A percentile compares a stretch with the other conserved stretches of the same genome.
Evolutionary conservation across 2,113 vertebrate species (phyloP).

Genomic region (Bubo scandiacus): DNA sequence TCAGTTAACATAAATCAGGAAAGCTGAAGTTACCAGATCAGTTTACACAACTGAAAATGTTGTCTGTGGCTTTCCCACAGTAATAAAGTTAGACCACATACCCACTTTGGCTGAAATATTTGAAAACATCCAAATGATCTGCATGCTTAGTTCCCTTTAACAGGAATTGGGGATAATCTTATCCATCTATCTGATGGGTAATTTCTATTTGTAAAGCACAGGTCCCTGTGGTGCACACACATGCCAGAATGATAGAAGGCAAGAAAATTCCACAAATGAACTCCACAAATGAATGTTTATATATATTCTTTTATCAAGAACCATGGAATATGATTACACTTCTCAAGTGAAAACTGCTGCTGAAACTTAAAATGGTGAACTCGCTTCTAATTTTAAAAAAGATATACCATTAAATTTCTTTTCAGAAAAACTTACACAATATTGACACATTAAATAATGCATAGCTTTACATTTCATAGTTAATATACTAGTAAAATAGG

Average conservation of each 20-base stretch:
- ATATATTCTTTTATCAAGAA: background rate
- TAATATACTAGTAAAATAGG: background rate
- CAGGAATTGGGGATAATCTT: slow-evolving; percentile 7
- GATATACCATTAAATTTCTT: background rate
- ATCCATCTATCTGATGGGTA: background rate
- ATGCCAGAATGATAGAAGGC: background rate
- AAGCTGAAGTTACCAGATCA: slow-evolving; percentile 42
- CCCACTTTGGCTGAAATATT: slow-evolving; percentile 41
- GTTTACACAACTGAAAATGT: slow-evolving; percentile 49
- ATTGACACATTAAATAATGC: background rate
- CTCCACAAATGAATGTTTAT: background rate
- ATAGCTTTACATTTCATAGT: background rate
- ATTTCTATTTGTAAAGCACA: background rate
- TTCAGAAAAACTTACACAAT: background rate
- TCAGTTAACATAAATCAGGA: slow-evolving; percentile 50
- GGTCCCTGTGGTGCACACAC: background rate
- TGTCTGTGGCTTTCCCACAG: slow-evolving; percentile 60
- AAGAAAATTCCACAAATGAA: background rate
- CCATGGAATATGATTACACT: background rate
- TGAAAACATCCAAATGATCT: slow-evolving; percentile 31
- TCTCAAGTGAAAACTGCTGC: background rate
- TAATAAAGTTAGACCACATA: slow-evolving; percentile 60
- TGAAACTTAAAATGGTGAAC: background rate
- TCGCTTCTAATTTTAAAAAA: background rate
- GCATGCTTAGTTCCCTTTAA: background rate